Evolutionary conservation across 2,113 vertebrate genomes (phyloP).

Genomic region (Poicephalus meyeri): DNA sequence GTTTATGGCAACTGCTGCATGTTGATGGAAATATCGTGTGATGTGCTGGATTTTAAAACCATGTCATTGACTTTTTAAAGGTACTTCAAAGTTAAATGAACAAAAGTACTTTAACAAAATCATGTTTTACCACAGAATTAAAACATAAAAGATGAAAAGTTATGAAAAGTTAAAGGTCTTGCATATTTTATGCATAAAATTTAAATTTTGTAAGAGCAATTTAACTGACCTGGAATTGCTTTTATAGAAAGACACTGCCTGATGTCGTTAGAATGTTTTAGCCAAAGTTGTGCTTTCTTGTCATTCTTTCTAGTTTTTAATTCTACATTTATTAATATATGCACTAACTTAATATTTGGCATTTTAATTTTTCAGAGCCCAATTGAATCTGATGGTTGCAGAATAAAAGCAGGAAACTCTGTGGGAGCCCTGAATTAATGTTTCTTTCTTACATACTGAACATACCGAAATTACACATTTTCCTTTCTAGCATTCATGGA

Average conservation of each 20-base stretch:
- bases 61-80: constrained; percentile 44
- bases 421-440: neutral
- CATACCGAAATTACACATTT: neutral
- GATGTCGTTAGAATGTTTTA: neutral
- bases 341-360: neutral
- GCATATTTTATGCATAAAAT: neutral
- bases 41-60: constrained; percentile 48
- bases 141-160: neutral
- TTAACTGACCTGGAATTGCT: neutral
- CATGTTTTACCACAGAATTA: constrained; percentile 8
- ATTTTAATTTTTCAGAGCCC: neutral
- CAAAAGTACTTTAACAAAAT: constrained; percentile 11
- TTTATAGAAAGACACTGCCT: neutral
- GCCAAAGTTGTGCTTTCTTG: neutral
- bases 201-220: neutral
- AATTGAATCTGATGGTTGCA: neutral
- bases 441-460: neutral
- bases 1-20: constrained; percentile 46
- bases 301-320: neutral
- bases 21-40: constrained; percentile 23
- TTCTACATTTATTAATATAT: neutral
- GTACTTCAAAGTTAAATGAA: constrained; percentile 35
- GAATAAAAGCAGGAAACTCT: neutral
- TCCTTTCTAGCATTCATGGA: neutral
- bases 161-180: constrained; percentile 19